Evolutionary conservation across 2,113 vertebrate species (phyloP), one percentile per base, ranked within the genome.

Genomic region (Chitala chitala): DNA sequence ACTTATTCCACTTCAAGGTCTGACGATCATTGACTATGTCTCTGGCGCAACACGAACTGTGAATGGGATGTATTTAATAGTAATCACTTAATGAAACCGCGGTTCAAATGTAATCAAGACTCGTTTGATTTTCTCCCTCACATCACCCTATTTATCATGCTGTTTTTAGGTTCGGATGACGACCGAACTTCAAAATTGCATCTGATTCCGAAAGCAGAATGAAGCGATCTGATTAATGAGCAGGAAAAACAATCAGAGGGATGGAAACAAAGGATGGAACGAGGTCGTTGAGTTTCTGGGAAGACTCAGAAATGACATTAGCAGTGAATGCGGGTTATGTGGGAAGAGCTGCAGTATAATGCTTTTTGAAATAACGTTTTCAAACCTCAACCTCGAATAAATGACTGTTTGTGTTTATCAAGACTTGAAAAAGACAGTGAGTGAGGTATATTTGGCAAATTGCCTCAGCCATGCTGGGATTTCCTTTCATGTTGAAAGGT

Each of bases 201-300:
- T 72, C 71, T 72, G 71, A 72, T 72, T 72, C 71, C 22, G 55
- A 26, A 59, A 26, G 55, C 55, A 69, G 65, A 69, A 48, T 48
- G 44, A 69, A 48, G 65, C 65, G 54, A 72, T 59, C 71, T 72
- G 71, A 72, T 72, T 72, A 72, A 72, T 72, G 71, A 72, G 48
- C 40, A 31, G 71, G 40, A 42, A 59, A 59, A 46, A 42, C 36
- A 59, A 59, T 59, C 55, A 61, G 38, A 42, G 17, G 36, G 38
- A 66, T n/a, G 63, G 38, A 51, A 51, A 2, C 48, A 8, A 20
- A 15, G 64, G 42, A 48, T 24, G 64, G 42, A 24, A 44, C 12
- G 20, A 20, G 48, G 48, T 51, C 48, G 7, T 20, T 2, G 7
- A 2, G 12, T 20, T 51, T 2, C 2, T 48, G 48, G 48, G 20